Evolutionary conservation across 2,113 vertebrate genomes (phyloP), one percentile per base, ranked within the genome.

Genomic region (Sturnus vulgaris): DNA sequence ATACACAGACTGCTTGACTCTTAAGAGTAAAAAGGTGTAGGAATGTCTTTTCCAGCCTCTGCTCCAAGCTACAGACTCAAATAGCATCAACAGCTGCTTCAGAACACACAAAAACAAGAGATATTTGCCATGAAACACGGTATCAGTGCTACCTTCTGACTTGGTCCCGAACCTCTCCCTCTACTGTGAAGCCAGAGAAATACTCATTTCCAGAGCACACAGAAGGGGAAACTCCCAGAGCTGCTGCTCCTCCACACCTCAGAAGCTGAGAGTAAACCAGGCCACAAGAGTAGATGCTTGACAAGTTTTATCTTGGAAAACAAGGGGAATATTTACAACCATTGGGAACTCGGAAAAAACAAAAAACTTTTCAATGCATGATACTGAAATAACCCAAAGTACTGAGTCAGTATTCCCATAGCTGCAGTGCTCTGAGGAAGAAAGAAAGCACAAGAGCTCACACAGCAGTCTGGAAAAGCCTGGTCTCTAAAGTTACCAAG

Each of bases 271-370:
- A 82, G 52, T 27, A 82, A 94, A 72, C 9, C 33, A 73, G 55
- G 55, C 78, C 87, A 92, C 59, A 76, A 49, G 46, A 90, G 22
- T 13, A 63, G 60, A 40, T 24, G 27, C 39, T 66, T 90, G 92
- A 82, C 79, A 96, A 83, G 60, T 95, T 96, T 92, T 76, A 78
- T 90, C 66, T 77, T 53, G 56, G 84, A 93, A 95, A 95, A 90
- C 68, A 94, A 82, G 44, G 12, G 12, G 53, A 93, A 92, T 80
- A 82, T 83, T 94, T 90, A 63, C 70, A 78, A 70, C 78, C 0
- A 4, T 12, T 93, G 27, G 55, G 63, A 95, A 85, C 63, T 59
- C 15, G 4, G 31, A 53, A 76, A 68, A 65, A 44, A 39, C 31
- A 31, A 49, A 47, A 42, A 49, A 55, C 30, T 73, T 94, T 86